Percentiles rank a stretch among this genome's conserved stretches.
These are phyloP conservation scores for Oryzias sinensis DNA, from an alignment of 2,797 vertebrate species.

Conservation along the genomic window DNA sequence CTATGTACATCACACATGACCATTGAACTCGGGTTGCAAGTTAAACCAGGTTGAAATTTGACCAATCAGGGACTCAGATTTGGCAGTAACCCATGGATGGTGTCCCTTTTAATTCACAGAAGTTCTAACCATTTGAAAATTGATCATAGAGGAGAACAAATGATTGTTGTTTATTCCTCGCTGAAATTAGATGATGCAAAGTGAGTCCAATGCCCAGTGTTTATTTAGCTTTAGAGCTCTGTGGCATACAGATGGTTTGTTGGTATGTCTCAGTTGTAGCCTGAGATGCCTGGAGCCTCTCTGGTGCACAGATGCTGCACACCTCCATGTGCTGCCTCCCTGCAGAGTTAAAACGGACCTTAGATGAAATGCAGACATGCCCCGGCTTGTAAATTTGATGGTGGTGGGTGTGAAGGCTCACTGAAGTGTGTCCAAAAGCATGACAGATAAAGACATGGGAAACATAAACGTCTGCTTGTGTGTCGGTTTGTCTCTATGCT, in stretches of 20 bases:
- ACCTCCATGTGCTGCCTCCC: conserved; percentile 32
- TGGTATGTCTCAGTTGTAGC: conserved; percentile 21
- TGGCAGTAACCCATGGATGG: too few species aligned
- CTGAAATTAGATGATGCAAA: too few species aligned
- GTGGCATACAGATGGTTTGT: conserved; percentile 12
- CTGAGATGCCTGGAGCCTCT: conserved; percentile 38
- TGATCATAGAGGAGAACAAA: too few species aligned
- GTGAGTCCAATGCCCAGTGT: too few species aligned
- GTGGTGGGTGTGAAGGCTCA: conserved; percentile 11
- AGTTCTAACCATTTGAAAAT: too few species aligned
- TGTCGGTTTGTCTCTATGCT: conserved; percentile 21
- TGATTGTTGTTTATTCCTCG: too few species aligned
- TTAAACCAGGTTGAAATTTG: too few species aligned
- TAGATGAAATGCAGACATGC: conserved; percentile 1
- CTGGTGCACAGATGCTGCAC: conserved; percentile 27
- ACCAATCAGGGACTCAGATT: too few species aligned
- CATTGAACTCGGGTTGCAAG: too few species aligned
- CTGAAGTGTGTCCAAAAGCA: conserved; percentile 16
- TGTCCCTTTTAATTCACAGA: too few species aligned
- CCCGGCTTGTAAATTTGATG: conserved; percentile 16
- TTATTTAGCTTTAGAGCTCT: too few species aligned
- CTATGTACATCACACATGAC: too few species aligned
- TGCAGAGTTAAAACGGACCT: conserved; percentile 19
- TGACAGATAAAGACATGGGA: conserved; percentile 17
- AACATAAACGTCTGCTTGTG: conserved; percentile 4